Conservation (phyloP, 2,888 invertebrate genomes). For the Biston betularia region DNA sequence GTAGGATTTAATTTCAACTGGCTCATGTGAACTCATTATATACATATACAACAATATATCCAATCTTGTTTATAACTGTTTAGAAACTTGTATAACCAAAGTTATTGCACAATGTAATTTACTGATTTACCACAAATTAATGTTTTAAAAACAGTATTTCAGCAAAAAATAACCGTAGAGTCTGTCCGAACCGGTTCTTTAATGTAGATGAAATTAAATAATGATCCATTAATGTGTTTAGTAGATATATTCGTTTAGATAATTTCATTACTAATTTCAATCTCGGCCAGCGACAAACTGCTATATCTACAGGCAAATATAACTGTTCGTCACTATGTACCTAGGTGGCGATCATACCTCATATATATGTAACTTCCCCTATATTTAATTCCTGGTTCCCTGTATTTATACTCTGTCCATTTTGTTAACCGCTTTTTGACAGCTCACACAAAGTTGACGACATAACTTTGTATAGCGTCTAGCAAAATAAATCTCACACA, state of each 20-base stretch:
- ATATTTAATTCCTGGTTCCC: slow-evolving; percentile 13
- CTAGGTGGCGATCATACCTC: slow-evolving; percentile 50
- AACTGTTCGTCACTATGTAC: slow-evolving; percentile 59
- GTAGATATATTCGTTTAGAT: slow-evolving; percentile 37
- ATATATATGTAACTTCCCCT: slow-evolving; percentile 5
- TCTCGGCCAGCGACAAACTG: slow-evolving; percentile 56
- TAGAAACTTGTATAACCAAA: slow-evolving; percentile 40
- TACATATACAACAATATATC: slow-evolving; percentile 79
- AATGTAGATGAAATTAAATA: slow-evolving; percentile 24
- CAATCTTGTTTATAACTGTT: slow-evolving; percentile 50
- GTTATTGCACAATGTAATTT: slow-evolving; percentile 53
- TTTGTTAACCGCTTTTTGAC: no score
- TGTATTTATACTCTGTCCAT: no score
- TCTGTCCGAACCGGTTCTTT: slow-evolving; percentile 1
- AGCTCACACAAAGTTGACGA: no score
- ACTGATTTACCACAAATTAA: neutral
- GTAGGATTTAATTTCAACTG: slow-evolving; percentile 52
- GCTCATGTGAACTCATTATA: slow-evolving; percentile 72
- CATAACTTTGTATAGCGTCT: no score
- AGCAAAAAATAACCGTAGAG: neutral
- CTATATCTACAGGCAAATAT: slow-evolving; percentile 60
- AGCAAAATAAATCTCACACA: no score
- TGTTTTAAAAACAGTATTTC: no score
- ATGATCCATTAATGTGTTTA: slow-evolving; percentile 28
- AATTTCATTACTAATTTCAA: slow-evolving; percentile 59